Evolutionary conservation across 2,113 vertebrate species (phyloP).

Genomic region (Poecile atricapillus): DNA sequence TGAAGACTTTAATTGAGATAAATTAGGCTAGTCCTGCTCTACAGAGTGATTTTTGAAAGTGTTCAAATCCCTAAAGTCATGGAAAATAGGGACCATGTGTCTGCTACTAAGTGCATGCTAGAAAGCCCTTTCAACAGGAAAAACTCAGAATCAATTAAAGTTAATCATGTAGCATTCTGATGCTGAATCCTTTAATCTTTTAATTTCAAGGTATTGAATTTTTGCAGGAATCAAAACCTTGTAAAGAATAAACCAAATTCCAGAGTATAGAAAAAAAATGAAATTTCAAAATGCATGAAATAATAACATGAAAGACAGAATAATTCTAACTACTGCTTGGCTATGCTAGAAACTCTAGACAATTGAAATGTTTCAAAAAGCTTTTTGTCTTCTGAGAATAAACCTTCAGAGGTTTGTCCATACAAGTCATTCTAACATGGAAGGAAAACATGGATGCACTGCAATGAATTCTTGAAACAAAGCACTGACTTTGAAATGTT

Average conservation of each 20-base stretch:
- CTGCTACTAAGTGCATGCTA: not conserved
- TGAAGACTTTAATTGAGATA: constrained; percentile 11
- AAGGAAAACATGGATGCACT: not conserved
- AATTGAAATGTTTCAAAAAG: not conserved
- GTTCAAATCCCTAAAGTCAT: not conserved
- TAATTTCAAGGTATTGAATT: constrained; percentile 8
- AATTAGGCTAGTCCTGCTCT: not conserved
- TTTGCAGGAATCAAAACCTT: not conserved
- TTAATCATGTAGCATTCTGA: not conserved
- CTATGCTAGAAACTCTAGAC: not conserved
- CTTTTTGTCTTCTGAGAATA: not conserved
- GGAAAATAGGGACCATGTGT: not conserved
- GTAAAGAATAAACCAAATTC: not conserved
- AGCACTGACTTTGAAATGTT: not conserved
- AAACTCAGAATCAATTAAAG: not conserved
- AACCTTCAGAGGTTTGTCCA: not conserved
- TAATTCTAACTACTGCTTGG: not conserved
- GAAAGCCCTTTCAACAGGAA: not conserved
- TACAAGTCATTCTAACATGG: not conserved
- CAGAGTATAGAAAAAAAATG: not conserved
- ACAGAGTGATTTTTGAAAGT: not conserved
- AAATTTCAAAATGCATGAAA: not conserved
- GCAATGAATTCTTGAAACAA: not conserved
- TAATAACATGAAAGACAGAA: not conserved
- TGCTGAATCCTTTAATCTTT: not conserved